Conservation (phyloP, 2,113 vertebrate species). For the Manacus vitellinus region DNA sequence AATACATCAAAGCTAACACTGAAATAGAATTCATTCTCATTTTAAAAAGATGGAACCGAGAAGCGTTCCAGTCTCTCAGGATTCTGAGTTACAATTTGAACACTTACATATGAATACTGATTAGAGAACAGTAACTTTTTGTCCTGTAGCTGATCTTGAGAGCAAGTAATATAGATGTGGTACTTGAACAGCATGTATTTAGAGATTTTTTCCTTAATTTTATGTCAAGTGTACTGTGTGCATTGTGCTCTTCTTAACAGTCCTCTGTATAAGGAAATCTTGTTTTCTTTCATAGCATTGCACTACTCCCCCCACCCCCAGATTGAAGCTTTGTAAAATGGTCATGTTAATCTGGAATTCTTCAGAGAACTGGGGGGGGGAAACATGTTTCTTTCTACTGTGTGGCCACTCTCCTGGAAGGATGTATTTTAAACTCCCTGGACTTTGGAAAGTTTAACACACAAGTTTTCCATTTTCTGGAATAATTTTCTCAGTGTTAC, state of each 20-base stretch:
- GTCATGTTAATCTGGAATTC: background rate
- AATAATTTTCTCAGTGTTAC: background rate
- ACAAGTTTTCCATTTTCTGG: background rate
- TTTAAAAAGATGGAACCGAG: background rate
- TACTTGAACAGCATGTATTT: background rate
- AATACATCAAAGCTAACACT: slow-evolving; percentile 6
- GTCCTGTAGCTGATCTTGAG: background rate
- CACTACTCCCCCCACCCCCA: rapidly evolving
- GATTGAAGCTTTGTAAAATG: background rate
- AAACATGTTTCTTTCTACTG: background rate
- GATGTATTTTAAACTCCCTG: background rate
- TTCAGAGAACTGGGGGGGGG: background rate
- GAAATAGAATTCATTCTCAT: background rate
- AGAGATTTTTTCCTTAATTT: background rate
- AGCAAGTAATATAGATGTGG: background rate
- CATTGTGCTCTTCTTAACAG: background rate
- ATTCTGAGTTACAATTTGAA: background rate
- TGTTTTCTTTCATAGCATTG: background rate
- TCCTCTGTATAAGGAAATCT: rapidly evolving
- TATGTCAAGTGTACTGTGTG: background rate
- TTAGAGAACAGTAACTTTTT: background rate
- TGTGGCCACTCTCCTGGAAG: background rate
- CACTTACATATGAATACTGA: slow-evolving; percentile 7
- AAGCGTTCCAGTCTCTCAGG: background rate
- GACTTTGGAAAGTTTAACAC: background rate